Conservation (phyloP, 2,888 invertebrate genomes). For the Augiades crinisus region DNA sequence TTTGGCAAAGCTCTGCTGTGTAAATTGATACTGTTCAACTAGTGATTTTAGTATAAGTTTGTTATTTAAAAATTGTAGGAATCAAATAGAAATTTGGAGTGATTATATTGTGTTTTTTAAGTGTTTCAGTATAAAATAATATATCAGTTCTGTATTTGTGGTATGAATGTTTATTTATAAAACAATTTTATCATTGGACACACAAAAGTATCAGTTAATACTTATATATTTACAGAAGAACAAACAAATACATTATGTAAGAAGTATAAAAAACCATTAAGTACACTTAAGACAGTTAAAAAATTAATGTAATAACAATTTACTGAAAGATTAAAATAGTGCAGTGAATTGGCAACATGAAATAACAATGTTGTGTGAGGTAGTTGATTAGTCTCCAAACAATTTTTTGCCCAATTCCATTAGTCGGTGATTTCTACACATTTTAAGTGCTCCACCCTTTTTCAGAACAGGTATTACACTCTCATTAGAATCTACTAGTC, state of each 20-base stretch:
- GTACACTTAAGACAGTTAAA: slow-evolving; percentile 32
- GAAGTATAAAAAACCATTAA: slow-evolving; percentile 29
- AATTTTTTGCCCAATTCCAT: slow-evolving; percentile 94
- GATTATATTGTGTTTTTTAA: background rate
- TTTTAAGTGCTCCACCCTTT: slow-evolving; percentile 90
- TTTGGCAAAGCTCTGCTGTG: slow-evolving; percentile 61
- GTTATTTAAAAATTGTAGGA: background rate
- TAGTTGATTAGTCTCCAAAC: slow-evolving; percentile 87
- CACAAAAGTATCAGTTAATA: slow-evolving; percentile 18
- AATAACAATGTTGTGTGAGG: slow-evolving; percentile 18
- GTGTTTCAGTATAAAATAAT: slow-evolving; percentile 19
- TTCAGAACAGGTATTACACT: slow-evolving; percentile 88
- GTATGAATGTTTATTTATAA: slow-evolving; percentile 21
- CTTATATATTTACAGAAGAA: slow-evolving; percentile 33
- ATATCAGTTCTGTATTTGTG: slow-evolving; percentile 18
- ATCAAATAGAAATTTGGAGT: background rate
- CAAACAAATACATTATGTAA: slow-evolving; percentile 22
- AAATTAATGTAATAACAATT: slow-evolving; percentile 27
- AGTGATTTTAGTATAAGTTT: background rate
- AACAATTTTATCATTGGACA: slow-evolving; percentile 17
- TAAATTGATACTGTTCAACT: slow-evolving; percentile 52
- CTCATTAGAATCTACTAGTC: slow-evolving; percentile 90
- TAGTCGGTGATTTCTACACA: slow-evolving; percentile 92
- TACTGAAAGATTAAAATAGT: slow-evolving; percentile 5
- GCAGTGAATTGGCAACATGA: slow-evolving; percentile 10